Evolutionary conservation across 1,140 invertebrate genomes (phyloP), one percentile per base, ranked within the genome.

Genomic region (Drosophila arizonae): DNA sequence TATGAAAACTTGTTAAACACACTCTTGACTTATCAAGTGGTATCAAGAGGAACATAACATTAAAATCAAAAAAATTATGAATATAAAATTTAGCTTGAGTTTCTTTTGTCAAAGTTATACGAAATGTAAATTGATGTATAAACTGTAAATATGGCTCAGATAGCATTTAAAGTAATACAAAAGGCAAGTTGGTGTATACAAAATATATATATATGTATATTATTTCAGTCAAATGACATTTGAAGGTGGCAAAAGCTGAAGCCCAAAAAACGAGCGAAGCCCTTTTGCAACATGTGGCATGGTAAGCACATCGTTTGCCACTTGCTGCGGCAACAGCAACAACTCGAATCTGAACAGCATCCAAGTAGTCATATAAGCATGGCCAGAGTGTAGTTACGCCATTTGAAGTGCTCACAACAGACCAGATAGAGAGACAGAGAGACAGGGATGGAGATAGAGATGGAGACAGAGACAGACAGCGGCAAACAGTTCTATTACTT

Each of bases 401-500:
- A 82, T 64, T 72, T 69, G 46, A 39, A 63, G 71, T 46, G 63
- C 61, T 56, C 36, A 28, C 17, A 5, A 28, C 3, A 28, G 26
- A 28, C 36, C 15, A 45, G 61, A 28, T 26, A 48, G 26, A 17
- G 17, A 17, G 17, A 28, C 30, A 48, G 26, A 17, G 17, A 17
- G 17, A 17, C 17, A 17, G 17, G 1, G 17, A 17, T 17, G 17
- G 17, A 17, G 17, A 17, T 17, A 17, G 17, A 17, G 17, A 17
- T 17, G 17, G 1, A 17, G 17, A 17, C 17, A 17, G 17, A 17
- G 55, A 63, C 46, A 72, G 76, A 52, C 63, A 79, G 75, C 64
- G 70, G 73, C 78, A 87, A 86, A 88, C 81, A 86, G 81, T 86
- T 86, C 81, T 86, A 87, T 86, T 86, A 86, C 82, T 86, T 86